Evolutionary conservation across 2,113 vertebrate species (phyloP).

Genomic region (Dasyurus viverrinus): DNA sequence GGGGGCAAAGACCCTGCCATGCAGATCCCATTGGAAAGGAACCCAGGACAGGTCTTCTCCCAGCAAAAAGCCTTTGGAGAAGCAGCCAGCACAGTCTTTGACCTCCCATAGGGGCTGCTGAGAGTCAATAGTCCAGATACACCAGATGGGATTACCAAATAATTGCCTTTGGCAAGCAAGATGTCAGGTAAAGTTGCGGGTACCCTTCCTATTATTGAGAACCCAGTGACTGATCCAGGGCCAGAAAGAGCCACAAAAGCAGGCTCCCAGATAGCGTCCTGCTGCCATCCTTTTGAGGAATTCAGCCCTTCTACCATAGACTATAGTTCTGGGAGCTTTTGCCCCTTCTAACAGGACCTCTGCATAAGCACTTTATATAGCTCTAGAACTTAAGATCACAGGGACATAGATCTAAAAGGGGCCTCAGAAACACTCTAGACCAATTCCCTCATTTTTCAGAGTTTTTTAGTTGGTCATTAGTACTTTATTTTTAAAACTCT

Average conservation of each 20-base stretch:
- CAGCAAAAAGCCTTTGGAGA: neutral
- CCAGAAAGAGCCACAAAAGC: neutral
- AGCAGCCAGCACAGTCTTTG: neutral
- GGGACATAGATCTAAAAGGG: neutral
- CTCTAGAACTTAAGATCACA: neutral
- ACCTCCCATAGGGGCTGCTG: neutral
- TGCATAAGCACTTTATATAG: neutral
- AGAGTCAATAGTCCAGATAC: neutral
- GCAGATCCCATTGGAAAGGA: neutral
- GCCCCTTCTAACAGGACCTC: neutral
- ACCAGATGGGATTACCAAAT: neutral
- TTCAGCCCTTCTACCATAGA: neutral
- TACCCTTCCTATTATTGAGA: neutral
- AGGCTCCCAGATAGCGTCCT: neutral
- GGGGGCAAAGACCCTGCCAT: neutral
- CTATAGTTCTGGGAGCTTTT: neutral
- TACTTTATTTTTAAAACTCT: neutral
- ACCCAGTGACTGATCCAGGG: neutral
- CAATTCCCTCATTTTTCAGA: neutral
- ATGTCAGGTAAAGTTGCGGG: neutral
- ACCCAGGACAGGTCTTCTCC: rapidly evolving
- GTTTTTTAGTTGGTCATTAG: neutral
- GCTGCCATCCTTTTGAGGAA: neutral
- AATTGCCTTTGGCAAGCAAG: neutral
- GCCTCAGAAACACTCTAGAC: neutral